Conservation (phyloP, 2,888 invertebrate species). For the Hofmannophila pseudospretella region DNA sequence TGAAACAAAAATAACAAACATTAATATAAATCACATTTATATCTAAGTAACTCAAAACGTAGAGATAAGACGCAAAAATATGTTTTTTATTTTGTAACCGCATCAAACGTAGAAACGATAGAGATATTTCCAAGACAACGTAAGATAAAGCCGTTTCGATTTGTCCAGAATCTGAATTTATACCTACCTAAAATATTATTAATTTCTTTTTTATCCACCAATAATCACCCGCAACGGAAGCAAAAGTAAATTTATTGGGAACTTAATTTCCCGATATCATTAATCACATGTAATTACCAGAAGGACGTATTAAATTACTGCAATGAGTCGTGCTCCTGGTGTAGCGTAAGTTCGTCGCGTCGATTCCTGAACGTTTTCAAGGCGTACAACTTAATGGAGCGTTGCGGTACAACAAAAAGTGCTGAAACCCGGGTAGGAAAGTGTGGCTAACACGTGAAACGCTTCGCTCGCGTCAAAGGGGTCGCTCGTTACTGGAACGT, state of each 20-base stretch:
- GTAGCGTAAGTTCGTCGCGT: no score
- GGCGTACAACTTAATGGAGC: constrained; percentile 37
- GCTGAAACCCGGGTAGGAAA: constrained; percentile 25
- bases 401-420: constrained; percentile 23
- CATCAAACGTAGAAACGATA: no score
- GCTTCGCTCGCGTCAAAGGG: not conserved
- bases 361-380: constrained; percentile 23
- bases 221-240: no score
- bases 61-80: no score
- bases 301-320: constrained; percentile 36
- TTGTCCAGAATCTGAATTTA: no score
- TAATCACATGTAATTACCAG: constrained; percentile 22
- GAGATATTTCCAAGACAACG: no score
- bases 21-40: constrained; percentile 4
- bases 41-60: not conserved
- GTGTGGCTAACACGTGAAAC: constrained; percentile 22
- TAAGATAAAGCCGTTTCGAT: no score
- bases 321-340: constrained; percentile 28
- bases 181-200: no score
- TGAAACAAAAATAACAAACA: constrained; percentile 39
- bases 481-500: not conserved
- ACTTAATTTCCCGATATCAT: no score
- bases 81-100: no score
- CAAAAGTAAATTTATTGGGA: not conserved
- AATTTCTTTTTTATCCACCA: no score